Base-by-base conservation (phyloP, 2,797 vertebrate genomes). In the Gallinago stenura region DNA sequence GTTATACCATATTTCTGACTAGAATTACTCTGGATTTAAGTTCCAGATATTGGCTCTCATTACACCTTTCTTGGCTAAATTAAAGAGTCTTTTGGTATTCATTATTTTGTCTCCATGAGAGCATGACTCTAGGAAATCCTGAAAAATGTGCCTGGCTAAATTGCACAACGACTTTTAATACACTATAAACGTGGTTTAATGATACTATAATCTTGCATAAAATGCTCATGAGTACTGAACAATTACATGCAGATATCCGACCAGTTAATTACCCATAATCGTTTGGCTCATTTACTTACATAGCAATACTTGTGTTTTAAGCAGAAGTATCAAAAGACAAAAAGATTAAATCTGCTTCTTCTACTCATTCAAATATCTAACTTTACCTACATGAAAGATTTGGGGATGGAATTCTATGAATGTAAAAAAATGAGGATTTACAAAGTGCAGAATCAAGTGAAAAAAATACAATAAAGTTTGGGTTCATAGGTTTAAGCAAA, bases 181-280 rank as follows among this genome's bases (percentile, higher is more conserved):
- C 62, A 41, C 12, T 85, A 58, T 78, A 94, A 89, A 95, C 13
- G 30, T 51, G 50, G 41, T 89, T 95, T 95, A 97, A 87, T 93
- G 83, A 46, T 41, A 95, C 80, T 39, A 83, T 83, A 90, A 94
- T 94, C 54, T 95, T 87, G 24, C 35, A 76, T 28, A 90, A 96
- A 89, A 66, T 93, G 9, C 62, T 90, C 95, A 85, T 70, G 66
- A 91, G 16, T 87, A 95, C n/a, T 37, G 86, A 96, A 90, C 37
- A 93, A 92, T 97, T 96, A 39, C 87, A 93, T 96, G 73, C 35
- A 96, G 61, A 83, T 95, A 95, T 92, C 57, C n/a, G 20, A 88
- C 45, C 31, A 94, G 35, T 85, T 97, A 97, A 98, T 95, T 96
- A 86, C 28, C 21, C 64, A 62, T 91, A 96, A 95, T 95, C 58